phyloP scores from a whole-genome alignment of 2,113 vertebrate genomes.

The Macroglossus sobrinus region DNA sequence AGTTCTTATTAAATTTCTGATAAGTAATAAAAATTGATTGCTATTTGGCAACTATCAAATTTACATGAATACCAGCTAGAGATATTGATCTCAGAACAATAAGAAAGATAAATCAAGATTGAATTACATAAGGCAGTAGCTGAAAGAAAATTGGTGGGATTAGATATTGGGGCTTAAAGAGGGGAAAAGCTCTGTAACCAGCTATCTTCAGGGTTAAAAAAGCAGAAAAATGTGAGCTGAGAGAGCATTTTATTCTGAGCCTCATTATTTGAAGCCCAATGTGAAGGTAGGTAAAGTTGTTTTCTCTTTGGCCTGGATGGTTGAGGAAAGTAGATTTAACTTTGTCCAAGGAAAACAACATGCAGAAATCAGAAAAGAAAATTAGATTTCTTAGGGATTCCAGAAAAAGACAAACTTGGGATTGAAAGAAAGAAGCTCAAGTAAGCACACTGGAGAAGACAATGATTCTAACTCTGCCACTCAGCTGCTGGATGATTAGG shows the following conservation, averaged over 20 bases:
- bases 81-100: background rate
- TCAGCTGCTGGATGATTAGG: background rate
- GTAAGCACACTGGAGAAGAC: background rate
- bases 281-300: background rate
- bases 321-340: background rate
- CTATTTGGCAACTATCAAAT: background rate
- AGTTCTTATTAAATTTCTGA: background rate
- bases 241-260: background rate
- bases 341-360: conserved; percentile 15
- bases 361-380: conserved; percentile 23
- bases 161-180: background rate
- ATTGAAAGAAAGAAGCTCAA: background rate
- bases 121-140: background rate
- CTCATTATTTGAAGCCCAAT: background rate
- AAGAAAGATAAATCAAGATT: background rate
- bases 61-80: background rate
- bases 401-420: background rate
- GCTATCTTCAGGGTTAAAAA: background rate
- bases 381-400: conserved; percentile 34
- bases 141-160: background rate
- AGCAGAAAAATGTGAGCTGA: background rate
- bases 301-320: background rate
- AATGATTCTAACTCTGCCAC: background rate
- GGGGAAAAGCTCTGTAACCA: background rate
- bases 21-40: background rate